Conservation (phyloP, 2,797 vertebrate genomes). For the Balearica regulorum region DNA sequence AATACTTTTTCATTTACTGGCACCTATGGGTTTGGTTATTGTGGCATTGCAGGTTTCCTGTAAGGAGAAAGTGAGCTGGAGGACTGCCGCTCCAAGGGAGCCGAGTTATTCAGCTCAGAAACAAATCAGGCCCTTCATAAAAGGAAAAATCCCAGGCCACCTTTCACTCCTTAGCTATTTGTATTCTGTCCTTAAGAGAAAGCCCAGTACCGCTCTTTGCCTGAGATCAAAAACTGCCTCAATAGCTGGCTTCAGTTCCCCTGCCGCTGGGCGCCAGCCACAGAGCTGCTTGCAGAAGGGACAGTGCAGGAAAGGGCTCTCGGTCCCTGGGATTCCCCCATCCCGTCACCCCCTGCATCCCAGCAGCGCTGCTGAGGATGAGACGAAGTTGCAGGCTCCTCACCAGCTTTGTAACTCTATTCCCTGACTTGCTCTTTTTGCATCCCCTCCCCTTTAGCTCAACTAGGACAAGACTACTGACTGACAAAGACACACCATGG, state of each 20-base stretch:
- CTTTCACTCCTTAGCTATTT: slow-evolving; percentile 44
- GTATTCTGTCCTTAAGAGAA: slow-evolving; percentile 35
- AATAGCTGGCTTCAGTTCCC: slow-evolving; percentile 30
- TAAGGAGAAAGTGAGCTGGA: slow-evolving; percentile 9
- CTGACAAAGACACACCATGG: neutral
- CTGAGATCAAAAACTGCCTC: slow-evolving; percentile 15
- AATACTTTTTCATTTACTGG: neutral
- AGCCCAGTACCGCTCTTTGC: neutral
- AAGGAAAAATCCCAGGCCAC: slow-evolving; percentile 13
- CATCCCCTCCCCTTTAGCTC: neutral
- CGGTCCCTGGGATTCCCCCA: neutral
- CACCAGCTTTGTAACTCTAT: neutral
- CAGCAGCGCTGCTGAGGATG: neutral
- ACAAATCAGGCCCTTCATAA: slow-evolving; percentile 27
- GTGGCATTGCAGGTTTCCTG: neutral
- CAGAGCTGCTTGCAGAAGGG: neutral
- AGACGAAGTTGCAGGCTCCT: neutral
- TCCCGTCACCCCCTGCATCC: neutral
- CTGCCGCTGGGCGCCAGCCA: neutral
- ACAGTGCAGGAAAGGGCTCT: neutral
- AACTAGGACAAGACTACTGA: neutral
- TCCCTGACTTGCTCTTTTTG: neutral
- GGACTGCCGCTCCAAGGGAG: neutral
- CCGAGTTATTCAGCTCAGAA: neutral
- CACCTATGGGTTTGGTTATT: neutral